Percentiles rank a stretch among this genome's conserved stretches.
These are phyloP conservation scores for Micrastur ruficollis DNA, from an alignment of 2,797 vertebrate genomes.

Conservation along the genomic window DNA sequence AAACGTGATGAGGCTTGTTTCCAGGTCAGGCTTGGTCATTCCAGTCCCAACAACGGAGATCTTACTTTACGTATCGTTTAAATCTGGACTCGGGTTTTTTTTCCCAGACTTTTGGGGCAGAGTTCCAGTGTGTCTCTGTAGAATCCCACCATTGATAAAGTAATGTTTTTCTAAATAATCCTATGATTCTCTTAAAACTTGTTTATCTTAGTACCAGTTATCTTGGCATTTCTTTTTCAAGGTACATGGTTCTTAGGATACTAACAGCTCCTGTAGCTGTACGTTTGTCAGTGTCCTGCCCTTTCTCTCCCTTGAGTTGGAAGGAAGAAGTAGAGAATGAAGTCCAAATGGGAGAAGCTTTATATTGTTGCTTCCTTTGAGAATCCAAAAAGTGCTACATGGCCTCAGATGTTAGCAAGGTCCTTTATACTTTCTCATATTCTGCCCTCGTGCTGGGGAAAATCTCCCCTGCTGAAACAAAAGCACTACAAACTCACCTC, in stretches of 20 bases:
- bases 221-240: neutral
- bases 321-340: neutral
- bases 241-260: neutral
- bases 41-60: neutral
- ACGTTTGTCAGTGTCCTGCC: neutral
- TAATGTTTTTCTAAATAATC: neutral
- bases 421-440: neutral
- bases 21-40: neutral
- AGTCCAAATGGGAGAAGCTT: neutral
- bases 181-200: neutral
- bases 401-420: neutral
- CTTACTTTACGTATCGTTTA: neutral
- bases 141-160: neutral
- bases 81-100: neutral
- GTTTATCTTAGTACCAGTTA: neutral
- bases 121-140: neutral
- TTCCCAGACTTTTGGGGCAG: neutral
- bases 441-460: neutral
- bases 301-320: neutral
- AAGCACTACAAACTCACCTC: neutral
- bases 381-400: neutral
- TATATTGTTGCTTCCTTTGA: neutral
- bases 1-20: neutral
- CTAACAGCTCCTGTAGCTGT: neutral
- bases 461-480: neutral